Percentiles rank a stretch among this genome's conserved stretches.
These are phyloP conservation scores for Pygmarrhopalites habei DNA, from an alignment of 1,140 invertebrate genomes.

Conservation along the genomic window DNA sequence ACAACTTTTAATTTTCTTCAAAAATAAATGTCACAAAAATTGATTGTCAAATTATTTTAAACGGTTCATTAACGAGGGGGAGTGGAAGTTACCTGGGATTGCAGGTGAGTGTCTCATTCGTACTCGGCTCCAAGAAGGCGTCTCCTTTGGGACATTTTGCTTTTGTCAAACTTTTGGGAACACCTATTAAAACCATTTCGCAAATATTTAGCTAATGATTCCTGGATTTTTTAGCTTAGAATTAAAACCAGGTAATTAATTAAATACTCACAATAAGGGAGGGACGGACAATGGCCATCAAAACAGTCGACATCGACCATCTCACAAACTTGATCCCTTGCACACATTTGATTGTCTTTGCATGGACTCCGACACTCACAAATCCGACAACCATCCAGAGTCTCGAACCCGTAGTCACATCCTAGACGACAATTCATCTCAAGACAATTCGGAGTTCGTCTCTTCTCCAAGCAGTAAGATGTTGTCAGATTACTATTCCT, in stretches of 20 bases:
- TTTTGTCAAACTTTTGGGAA: slow-evolving; percentile 20
- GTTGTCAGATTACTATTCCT: slow-evolving; percentile 39
- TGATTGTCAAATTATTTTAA: too few species aligned
- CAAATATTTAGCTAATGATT: not conserved
- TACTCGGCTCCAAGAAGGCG: slow-evolving; percentile 28
- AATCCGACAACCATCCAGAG: slow-evolving; percentile 42
- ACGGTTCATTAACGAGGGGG: too few species aligned
- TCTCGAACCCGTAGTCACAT: slow-evolving; percentile 70
- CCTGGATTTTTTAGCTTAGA: too few species aligned
- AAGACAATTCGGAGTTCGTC: slow-evolving; percentile 56
- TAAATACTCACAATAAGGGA: slow-evolving; percentile 64
- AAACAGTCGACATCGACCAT: slow-evolving; percentile 73
- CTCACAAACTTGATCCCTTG: slow-evolving; percentile 52
- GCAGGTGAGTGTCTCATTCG: slow-evolving; percentile 36
- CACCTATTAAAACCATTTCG: slow-evolving; percentile 16
- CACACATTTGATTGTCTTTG: slow-evolving; percentile 53
- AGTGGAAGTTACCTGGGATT: too few species aligned
- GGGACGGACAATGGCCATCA: slow-evolving; percentile 68
- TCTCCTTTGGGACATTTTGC: slow-evolving; percentile 35
- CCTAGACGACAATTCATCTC: slow-evolving; percentile 66
- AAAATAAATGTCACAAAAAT: too few species aligned
- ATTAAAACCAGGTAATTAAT: too few species aligned
- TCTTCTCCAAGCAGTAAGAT: slow-evolving; percentile 48
- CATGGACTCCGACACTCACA: slow-evolving; percentile 70
- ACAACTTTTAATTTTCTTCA: too few species aligned